Conservation (phyloP, 2,113 vertebrate species). For the Murina feae region DNA sequence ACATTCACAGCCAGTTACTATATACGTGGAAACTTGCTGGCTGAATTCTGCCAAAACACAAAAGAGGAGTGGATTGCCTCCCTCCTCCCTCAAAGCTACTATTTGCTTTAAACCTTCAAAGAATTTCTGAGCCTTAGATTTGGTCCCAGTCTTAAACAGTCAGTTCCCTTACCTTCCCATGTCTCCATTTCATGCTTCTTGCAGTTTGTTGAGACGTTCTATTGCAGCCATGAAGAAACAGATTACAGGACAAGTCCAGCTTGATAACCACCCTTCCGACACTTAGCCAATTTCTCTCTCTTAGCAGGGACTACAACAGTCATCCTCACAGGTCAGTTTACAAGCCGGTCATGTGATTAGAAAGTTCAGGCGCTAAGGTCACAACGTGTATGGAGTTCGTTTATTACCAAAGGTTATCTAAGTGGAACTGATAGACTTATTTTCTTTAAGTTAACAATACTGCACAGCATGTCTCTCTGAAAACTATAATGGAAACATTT, state of each 20-base stretch:
- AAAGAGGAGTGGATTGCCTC: conserved; percentile 30
- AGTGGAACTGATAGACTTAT: conserved; percentile 92
- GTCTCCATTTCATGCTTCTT: conserved; percentile 94
- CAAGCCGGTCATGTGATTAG: conserved; percentile 91
- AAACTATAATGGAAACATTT: conserved; percentile 66
- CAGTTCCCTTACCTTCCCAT: conserved; percentile 90
- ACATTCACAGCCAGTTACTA: conserved; percentile 28
- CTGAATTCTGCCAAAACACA: conserved; percentile 43
- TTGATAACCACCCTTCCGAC: conserved; percentile 82
- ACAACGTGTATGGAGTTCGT: conserved; percentile 87
- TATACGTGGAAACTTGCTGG: conserved; percentile 44
- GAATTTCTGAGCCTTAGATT: conserved; percentile 22
- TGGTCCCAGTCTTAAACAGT: neutral
- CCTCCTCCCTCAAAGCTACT: conserved; percentile 52
- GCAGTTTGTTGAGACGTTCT: conserved; percentile 75
- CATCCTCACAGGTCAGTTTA: conserved; percentile 91
- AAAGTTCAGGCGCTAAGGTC: conserved; percentile 96
- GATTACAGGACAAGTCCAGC: conserved; percentile 78
- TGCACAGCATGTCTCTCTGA: conserved; percentile 73
- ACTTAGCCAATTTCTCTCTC: conserved; percentile 82
- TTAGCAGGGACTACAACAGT: conserved; percentile 78
- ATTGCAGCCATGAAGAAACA: conserved; percentile 88
- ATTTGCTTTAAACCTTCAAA: conserved; percentile 51
- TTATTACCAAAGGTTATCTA: conserved; percentile 93
- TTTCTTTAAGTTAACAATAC: conserved; percentile 84